Evolutionary conservation across 2,797 vertebrate species (phyloP), one percentile per base, ranked within the genome.

Genomic region (Oceanodroma leucorhoa): DNA sequence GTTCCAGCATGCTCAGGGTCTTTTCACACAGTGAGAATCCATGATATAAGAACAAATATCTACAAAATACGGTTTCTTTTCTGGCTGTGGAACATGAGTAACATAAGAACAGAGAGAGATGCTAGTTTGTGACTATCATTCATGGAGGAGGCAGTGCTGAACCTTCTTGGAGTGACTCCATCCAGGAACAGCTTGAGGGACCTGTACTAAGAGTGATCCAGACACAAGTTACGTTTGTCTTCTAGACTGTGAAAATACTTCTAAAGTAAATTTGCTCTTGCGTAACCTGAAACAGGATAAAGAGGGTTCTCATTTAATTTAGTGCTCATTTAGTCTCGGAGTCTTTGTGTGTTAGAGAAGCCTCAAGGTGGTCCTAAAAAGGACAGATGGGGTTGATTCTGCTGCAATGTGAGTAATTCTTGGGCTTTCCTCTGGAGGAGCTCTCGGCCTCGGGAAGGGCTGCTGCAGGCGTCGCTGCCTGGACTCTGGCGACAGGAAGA

Each of bases 141-240:
- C 20, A 40, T 45, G 61, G 64, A 50, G 86, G 57, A 79, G 80
- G 75, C 85, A 84, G 34, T 27, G 34, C 62, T 88, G 91, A 94
- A 88, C 83, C 70, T 66, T 93, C 65, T 76, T 96, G 91, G 85
- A 96, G 73, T 15, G 45, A 53, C 72, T 96, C 93, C 90, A 94
- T 93, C 45, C 58, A 77, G 64, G 77, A 96, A 93, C 94, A 96
- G 94, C 89, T 94, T 89, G 80, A 96, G 84, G 30, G 87, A 32
- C 73, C 53, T 4, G 11, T 73, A 88, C 43, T 60, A 84, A 51
- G 26, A 88, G 41, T 32, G 54, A 88, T 90, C 54, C 83, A 96
- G 85, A 83, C 79, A 64, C 48, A 61, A 83, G 57, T 57, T 69
- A 22, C 36, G 20, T 84, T 91, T 79, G 34, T 84, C 71, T 94